Evolutionary conservation across 2,113 vertebrate species (phyloP).

Genomic region (Eolophus roseicapilla): DNA sequence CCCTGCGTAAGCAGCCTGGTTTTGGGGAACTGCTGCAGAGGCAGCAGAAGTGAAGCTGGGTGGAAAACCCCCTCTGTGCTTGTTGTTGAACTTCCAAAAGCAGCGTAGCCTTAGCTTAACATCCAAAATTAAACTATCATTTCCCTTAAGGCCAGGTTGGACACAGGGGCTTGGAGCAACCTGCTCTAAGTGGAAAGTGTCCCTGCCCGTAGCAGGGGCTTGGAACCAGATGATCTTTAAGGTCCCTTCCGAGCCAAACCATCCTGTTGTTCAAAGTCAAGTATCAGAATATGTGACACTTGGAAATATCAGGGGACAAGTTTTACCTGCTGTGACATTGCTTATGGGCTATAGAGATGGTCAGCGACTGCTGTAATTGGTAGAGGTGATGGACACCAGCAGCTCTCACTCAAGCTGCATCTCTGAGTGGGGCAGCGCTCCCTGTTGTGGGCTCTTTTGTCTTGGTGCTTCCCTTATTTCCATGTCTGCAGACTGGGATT

Average conservation of each 20-base stretch:
- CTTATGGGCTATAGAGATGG: background rate
- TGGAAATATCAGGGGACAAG: background rate
- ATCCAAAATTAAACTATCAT: background rate
- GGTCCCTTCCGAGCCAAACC: background rate
- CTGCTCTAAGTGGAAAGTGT: background rate
- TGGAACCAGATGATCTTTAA: background rate
- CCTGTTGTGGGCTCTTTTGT: background rate
- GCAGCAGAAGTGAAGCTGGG: conserved; percentile 60
- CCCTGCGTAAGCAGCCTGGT: background rate
- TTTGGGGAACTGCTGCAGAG: conserved; percentile 47
- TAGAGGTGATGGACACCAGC: background rate
- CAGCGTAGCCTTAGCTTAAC: background rate
- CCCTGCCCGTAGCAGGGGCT: background rate
- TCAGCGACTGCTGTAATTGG: background rate
- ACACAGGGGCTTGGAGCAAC: background rate
- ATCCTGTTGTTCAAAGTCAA: background rate
- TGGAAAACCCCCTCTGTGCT: conserved; percentile 25
- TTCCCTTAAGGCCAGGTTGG: background rate
- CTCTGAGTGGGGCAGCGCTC: background rate
- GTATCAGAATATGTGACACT: background rate
- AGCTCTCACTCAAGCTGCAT: accelerated
- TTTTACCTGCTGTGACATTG: background rate
- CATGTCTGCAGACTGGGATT: background rate
- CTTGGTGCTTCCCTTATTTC: background rate
- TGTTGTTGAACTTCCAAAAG: background rate